Percentiles rank a stretch among this genome's conserved stretches.
phyloP scores from a whole-genome alignment of 2,113 vertebrate species.

The Tenrec ecaudatus region DNA sequence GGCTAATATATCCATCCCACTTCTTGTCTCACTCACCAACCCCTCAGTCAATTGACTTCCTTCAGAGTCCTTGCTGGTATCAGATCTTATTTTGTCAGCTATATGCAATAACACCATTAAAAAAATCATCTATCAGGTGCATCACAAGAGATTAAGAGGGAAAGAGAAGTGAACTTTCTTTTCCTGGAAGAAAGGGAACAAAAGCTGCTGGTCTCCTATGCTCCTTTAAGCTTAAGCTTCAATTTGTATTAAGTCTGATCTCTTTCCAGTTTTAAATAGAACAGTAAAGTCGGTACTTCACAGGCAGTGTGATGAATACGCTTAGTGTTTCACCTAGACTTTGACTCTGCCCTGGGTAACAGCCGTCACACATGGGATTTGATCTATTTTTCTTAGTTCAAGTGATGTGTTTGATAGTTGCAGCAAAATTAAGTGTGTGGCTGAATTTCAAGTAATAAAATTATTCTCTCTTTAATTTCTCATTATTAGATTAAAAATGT shows the following conservation, averaged over 20 bases:
- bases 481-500: background rate
- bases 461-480: background rate
- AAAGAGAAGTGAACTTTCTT: background rate
- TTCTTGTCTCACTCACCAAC: background rate
- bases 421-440: background rate
- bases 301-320: slow-evolving; percentile 39
- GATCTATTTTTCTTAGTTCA: slow-evolving; percentile 39
- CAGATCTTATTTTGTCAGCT: background rate
- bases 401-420: background rate
- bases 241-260: slow-evolving; percentile 48
- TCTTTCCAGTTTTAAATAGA: slow-evolving; percentile 47
- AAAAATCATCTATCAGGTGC: background rate
- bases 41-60: background rate
- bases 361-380: background rate
- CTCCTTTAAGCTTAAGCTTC: slow-evolving; percentile 51
- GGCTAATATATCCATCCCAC: background rate
- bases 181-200: slow-evolving; percentile 34
- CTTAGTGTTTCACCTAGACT: background rate
- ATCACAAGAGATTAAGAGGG: background rate
- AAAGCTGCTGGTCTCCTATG: background rate
- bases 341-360: slow-evolving; percentile 15
- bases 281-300: slow-evolving; percentile 50
- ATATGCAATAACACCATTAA: background rate
- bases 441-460: background rate
- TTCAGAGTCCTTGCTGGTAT: background rate